Conservation (phyloP, 2,113 vertebrate genomes). For the Danio rerio region DNA sequence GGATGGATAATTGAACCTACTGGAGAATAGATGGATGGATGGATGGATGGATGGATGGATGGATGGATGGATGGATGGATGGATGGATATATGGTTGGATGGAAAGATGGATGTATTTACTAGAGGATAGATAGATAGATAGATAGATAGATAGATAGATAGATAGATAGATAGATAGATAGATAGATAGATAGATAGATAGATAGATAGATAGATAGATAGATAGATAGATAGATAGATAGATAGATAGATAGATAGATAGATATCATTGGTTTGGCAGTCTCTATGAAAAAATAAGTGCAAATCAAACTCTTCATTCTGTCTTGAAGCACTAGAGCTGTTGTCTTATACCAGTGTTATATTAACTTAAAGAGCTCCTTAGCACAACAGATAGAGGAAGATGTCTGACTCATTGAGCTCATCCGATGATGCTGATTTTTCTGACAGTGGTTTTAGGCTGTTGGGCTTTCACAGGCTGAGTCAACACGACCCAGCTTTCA, state of each 20-base stretch:
- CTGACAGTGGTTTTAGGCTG: conserved; percentile 56
- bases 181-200: background rate
- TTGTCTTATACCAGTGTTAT: background rate
- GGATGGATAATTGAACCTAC: too few species aligned
- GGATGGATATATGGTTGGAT: background rate
- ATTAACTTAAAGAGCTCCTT: background rate
- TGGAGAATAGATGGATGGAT: background rate
- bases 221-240: background rate
- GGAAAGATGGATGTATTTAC: background rate
- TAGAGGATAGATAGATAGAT: too few species aligned
- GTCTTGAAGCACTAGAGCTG: background rate
- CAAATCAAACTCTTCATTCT: background rate
- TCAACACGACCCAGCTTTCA: conserved; percentile 35
- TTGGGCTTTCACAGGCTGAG: conserved; percentile 37
- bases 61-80: background rate
- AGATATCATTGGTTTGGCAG: too few species aligned
- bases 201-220: background rate
- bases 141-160: too few species aligned
- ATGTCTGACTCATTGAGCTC: conserved; percentile 35
- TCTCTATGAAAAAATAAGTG: background rate
- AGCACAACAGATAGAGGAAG: background rate
- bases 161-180: too few species aligned
- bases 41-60: background rate
- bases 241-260: background rate
- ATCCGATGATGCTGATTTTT: conserved; percentile 50